Base-by-base conservation (phyloP, 2,113 vertebrate species). In the Neoarius graeffei region DNA sequence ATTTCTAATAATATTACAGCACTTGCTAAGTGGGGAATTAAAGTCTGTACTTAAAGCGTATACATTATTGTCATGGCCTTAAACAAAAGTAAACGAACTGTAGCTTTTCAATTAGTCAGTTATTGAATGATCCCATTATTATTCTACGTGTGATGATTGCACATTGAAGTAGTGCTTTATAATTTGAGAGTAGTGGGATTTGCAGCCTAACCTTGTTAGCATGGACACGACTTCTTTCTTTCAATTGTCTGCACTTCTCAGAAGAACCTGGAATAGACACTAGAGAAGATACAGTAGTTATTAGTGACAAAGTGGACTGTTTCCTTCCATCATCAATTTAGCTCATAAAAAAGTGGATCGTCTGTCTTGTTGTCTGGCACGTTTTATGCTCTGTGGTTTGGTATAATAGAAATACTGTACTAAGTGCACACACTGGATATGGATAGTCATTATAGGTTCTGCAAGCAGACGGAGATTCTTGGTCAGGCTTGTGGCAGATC, bases 1-100 rank as follows among this genome's bases (percentile, higher is more conserved):
- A 89, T 91, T 88, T 90, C 85, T 84, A 90, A 88, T 89, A 89
- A 91, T 83, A 56, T 69, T 48, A 66, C 15, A 17, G 84, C 27
- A 60, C 20, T 50, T 83, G 42, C 67, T 86, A 91, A 89, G 54
- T 74, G 69, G 69, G 10, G 48, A 66, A 67, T 83, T 50, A 66
- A 67, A 66, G 48, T 11, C 42, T 56, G 30, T 54, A 76, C 23
- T 74, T 76, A 25, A 60, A 42, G 27, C 4, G 1, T 42, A 60
- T 81, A 8, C 27, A 14, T 60, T 60, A 81, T 23, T 81, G 30
- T 62, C 80, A 25, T 81, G 80, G 56, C 57, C 30, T 62, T 42
- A 42, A 42, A 19, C 80, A 62, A 81, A 42, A 57, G 77, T 30
- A 57, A 81, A 35, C 15, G 9, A 59, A 59, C 7, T 17, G 7